These are phyloP conservation scores for Trachythela sp. DNA, from an alignment of 64 coral and sea anemone species.

Conservation along the genomic window DNA sequence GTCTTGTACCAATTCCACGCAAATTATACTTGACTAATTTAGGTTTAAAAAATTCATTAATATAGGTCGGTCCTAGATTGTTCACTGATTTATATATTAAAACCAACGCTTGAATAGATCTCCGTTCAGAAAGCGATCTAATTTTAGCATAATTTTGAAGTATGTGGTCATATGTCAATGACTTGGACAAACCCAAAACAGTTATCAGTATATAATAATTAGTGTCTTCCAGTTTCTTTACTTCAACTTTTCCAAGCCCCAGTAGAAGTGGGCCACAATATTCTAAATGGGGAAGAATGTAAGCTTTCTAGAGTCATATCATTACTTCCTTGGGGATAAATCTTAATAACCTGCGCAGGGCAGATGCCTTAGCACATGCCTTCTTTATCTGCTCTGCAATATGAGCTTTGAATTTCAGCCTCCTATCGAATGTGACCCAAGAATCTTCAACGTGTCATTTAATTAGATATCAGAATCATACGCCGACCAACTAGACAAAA, in stretches of 20 bases:
- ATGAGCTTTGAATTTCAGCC: conserved; percentile 10
- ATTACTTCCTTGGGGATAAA: too few relatives aligned
- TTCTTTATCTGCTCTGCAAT: conserved; percentile 17
- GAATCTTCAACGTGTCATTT: background rate
- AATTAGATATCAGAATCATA: background rate
- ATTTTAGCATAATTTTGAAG: conserved; percentile 14
- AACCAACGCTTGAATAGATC: background rate
- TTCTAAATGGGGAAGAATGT: too few relatives aligned
- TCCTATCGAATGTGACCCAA: conserved; percentile 18
- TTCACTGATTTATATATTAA: too few relatives aligned
- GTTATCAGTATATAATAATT: conserved; percentile 11
- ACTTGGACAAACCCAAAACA: too few relatives aligned
- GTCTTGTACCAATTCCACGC: conserved; percentile 3
- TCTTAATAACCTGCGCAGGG: too few relatives aligned
- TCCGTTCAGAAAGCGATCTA: background rate
- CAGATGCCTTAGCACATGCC: too few relatives aligned
- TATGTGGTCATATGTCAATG: conserved; percentile 7
- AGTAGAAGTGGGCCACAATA: conserved; percentile 18
- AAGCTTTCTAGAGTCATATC: too few relatives aligned
- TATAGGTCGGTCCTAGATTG: too few relatives aligned
- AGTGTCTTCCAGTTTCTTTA: conserved; percentile 15
- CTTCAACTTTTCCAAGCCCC: conserved; percentile 20
- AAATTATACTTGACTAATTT: conserved; percentile 22
- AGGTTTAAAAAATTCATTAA: conserved; percentile 23
- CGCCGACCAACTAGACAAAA: background rate